Evolutionary conservation across 2,797 vertebrate species (phyloP), one percentile per base, ranked within the genome.

Genomic region (Triplophysa bombifrons): DNA sequence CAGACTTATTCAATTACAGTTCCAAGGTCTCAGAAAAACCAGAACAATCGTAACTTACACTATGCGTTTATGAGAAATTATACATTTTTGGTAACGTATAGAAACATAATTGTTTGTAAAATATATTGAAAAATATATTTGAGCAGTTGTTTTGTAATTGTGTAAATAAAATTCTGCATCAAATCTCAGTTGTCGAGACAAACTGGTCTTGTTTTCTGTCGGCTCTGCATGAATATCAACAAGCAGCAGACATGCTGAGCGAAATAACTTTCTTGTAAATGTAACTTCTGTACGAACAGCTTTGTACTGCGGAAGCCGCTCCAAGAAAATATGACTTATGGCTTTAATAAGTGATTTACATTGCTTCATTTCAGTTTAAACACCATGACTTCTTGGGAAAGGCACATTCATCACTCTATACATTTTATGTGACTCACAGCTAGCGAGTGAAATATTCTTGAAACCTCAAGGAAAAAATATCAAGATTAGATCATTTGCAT

Each of bases 401-500:
- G 86, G 83, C 86, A 66, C 86, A 90, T 91, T 87, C 86, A 90
- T 92, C 89, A 90, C 87, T 87, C 83, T 81, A 84, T 82, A 88
- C 85, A 88, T 91, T 90, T 88, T 87, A 84, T 81, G 82, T 85
- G 87, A 88, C 86, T 88, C 83, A 84, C 78, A 85, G 87, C 85
- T 86, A 92, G 90, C 89, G 81, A 91, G 89, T 91, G 89, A 92
- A 91, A 85, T 82, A 90, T 92, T 90, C 90, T 90, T 82, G 75
- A 82, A 86, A 92, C 90, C 84, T 85, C 87, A 91, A 92, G 90
- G 90, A 84, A 84, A 65, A 78, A 22, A 87, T 89, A 86, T 68
- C 14, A 85, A 88, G 85, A 91, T 86, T 86, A 82, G 85, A 88
- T 90, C 80, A 94, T 93, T 93, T 92, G 91, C 93, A 94, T 93